A percentile compares a stretch with the other conserved stretches of the same genome.
phyloP scores from a whole-genome alignment of 2,797 vertebrate genomes.

The Thalassophryne amazonica region DNA sequence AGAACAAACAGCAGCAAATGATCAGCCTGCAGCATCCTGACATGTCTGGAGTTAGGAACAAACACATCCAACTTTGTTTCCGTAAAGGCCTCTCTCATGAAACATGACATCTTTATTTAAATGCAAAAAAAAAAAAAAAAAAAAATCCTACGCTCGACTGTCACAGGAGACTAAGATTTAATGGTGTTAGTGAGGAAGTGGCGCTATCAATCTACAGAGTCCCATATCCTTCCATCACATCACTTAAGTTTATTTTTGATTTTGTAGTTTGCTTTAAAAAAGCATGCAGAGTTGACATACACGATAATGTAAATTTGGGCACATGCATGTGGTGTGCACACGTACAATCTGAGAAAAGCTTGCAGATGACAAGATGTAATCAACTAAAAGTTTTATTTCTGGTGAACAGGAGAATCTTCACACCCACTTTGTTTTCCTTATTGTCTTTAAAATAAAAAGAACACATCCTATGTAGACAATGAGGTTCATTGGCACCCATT shows the following conservation, averaged over 20 bases:
- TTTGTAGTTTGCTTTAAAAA: slow-evolving; percentile 15
- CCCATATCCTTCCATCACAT: slow-evolving; percentile 49
- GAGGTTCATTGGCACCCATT: no score
- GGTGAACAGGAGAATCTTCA: no score
- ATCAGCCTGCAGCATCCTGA: slow-evolving; percentile 33
- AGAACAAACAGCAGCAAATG: slow-evolving; percentile 39
- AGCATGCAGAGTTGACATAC: no score
- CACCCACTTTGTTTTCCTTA: no score
- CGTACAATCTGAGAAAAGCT: no score
- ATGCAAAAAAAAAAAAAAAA: slow-evolving; percentile 71
- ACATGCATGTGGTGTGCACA: no score
- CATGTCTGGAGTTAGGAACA: slow-evolving; percentile 27
- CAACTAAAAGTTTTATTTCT: no score
- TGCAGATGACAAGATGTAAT: no score
- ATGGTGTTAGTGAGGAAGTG: slow-evolving; percentile 58
- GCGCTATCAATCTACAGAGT: slow-evolving; percentile 52
- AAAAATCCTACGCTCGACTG: slow-evolving; percentile 60
- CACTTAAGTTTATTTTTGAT: slow-evolving; percentile 39
- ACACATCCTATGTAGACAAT: no score
- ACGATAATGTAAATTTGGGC: no score
- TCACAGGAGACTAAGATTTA: slow-evolving; percentile 68
- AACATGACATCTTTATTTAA: slow-evolving; percentile 58
- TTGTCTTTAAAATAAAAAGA: no score
- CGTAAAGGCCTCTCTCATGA: slow-evolving; percentile 26
- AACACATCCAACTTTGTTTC: slow-evolving; percentile 50